phyloP scores from a whole-genome alignment of 92 coral and sea anemone genomes.

The Porites divaricata region DNA sequence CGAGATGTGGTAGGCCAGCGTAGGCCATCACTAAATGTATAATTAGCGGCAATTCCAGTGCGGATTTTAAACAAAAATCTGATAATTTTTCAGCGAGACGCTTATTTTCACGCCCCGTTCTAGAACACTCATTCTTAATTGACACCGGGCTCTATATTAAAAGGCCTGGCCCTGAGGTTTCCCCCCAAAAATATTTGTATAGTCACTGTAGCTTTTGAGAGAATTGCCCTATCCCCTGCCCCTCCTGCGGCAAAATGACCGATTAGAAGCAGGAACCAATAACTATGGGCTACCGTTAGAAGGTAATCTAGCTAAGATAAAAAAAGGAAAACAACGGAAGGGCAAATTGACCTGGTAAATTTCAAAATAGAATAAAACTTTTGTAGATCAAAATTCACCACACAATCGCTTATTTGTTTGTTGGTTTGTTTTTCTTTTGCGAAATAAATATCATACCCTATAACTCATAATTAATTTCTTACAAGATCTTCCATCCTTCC shows the following conservation, averaged over 20 bases:
- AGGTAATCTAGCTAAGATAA: slow-evolving; percentile 1
- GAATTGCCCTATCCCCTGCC: slow-evolving; percentile 6
- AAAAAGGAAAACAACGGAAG: not conserved
- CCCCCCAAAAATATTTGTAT: not conserved
- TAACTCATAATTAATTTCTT: no score
- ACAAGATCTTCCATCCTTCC: no score
- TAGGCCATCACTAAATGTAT: no score
- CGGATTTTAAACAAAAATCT: no score
- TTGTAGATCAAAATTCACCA: slow-evolving; percentile 19
- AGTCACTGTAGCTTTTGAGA: slow-evolving; percentile 2
- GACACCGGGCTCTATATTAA: slow-evolving; percentile 15
- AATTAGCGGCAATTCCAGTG: no score
- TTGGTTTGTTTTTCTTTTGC: no score
- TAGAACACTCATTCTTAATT: slow-evolving; percentile 15
- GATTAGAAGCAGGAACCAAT: no score
- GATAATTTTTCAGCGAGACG: no score
- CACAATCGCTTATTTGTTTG: not conserved
- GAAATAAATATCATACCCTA: no score
- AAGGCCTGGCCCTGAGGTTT: slow-evolving; percentile 15
- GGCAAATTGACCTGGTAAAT: no score
- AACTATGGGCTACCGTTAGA: not conserved
- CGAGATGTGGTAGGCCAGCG: no score
- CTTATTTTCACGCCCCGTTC: no score
- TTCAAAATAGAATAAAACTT: not conserved
- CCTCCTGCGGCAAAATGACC: not conserved